These are phyloP conservation scores for Numenius phaeopus DNA, from an alignment of 2,797 vertebrate genomes.

Conservation along the genomic window DNA sequence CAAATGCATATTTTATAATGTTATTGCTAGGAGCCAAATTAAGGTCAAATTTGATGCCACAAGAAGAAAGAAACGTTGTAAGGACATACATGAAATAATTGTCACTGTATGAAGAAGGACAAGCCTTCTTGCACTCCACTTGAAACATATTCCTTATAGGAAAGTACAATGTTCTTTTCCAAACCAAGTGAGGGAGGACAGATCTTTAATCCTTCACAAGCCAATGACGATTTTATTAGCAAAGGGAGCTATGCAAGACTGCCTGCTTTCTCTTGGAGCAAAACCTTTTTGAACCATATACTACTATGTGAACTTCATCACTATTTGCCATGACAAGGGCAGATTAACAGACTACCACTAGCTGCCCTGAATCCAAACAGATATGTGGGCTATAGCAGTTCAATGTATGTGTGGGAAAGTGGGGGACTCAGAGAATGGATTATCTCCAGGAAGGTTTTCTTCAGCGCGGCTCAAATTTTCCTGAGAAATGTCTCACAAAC, in stretches of 20 bases:
- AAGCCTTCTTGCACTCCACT: neutral
- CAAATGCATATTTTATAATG: neutral
- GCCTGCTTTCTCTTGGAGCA: neutral
- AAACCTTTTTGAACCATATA: neutral
- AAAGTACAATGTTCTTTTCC: neutral
- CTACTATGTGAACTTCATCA: neutral
- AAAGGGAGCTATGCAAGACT: neutral
- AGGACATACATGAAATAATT: neutral
- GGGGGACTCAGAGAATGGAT: neutral
- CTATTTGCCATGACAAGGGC: neutral
- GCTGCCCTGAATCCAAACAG: neutral
- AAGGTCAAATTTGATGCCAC: neutral
- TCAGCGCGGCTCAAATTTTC: neutral
- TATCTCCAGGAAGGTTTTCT: neutral
- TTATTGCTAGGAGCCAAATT: neutral
- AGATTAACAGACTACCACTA: neutral
- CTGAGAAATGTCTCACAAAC: neutral
- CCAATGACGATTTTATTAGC: constrained; percentile 41
- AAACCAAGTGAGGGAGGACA: neutral
- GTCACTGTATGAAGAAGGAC: neutral
- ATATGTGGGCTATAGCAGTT: neutral
- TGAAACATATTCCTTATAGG: neutral
- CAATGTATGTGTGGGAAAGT: neutral
- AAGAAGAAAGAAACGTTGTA: neutral
- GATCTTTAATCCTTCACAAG: constrained; percentile 17